phyloP scores from a whole-genome alignment of 2,797 vertebrate genomes.

The Gobionotothen gibberifrons region DNA sequence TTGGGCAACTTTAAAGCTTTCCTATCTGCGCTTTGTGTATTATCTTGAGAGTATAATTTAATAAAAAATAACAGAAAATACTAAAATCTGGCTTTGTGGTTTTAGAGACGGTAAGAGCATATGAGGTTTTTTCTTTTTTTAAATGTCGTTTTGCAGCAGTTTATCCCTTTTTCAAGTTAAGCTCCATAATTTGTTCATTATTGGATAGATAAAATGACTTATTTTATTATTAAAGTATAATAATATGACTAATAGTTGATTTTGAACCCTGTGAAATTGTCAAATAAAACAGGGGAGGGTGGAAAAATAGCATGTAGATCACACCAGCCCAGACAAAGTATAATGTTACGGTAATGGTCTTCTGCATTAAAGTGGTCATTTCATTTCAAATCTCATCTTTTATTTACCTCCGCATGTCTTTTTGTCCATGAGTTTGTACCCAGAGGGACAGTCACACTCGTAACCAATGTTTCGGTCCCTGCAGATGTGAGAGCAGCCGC shows the following conservation, averaged over 20 bases:
- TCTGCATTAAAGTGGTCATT: not conserved
- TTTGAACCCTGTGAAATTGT: not conserved
- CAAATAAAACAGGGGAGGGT: not conserved
- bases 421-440: constrained; percentile 95
- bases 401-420: constrained; percentile 96
- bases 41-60: not conserved
- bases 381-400: constrained; percentile 2
- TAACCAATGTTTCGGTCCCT: constrained; percentile 92
- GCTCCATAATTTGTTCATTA: not conserved
- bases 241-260: not conserved
- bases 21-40: not conserved
- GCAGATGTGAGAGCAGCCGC: constrained; percentile 97
- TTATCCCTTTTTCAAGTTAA: not conserved
- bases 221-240: not conserved
- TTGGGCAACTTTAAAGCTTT: not conserved
- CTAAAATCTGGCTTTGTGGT: not conserved
- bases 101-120: not conserved
- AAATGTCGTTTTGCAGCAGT: not conserved
- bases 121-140: not conserved
- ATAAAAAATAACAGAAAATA: not conserved
- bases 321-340: constrained; percentile 1
- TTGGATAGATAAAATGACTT: not conserved
- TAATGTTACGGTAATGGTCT: not conserved
- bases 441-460: constrained; percentile 93
- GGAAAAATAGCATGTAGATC: not conserved